phyloP scores from a whole-genome alignment of 2,888 invertebrate species.

The Dynastes tityus region DNA sequence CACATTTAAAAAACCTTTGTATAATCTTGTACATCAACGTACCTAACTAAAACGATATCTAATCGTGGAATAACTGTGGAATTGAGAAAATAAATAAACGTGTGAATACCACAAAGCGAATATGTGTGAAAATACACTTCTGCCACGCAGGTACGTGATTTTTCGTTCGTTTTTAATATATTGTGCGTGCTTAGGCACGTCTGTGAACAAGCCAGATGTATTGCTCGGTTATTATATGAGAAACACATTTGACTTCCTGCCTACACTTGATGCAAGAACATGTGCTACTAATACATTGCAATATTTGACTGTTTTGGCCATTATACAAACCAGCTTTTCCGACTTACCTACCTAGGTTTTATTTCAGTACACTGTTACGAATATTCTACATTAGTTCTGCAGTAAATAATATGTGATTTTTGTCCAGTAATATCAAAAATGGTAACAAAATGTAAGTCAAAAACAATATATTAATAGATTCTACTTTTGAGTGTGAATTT shows the following conservation, averaged over 20 bases:
- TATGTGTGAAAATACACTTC: conserved; percentile 36
- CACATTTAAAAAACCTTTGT: background rate
- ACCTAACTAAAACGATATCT: conserved; percentile 9
- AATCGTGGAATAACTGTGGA: conserved; percentile 21
- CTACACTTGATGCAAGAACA: conserved; percentile 56
- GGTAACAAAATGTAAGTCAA: too few species aligned
- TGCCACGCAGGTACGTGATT: conserved; percentile 33
- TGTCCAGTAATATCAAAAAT: too few species aligned
- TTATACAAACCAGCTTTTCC: conserved; percentile 51
- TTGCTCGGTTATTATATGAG: conserved; percentile 61
- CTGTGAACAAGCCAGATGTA: conserved; percentile 49
- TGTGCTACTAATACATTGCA: conserved; percentile 61
- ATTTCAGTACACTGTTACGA: conserved; percentile 50
- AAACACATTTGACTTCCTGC: conserved; percentile 68
- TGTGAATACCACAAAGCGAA: conserved; percentile 12
- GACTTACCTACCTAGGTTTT: conserved; percentile 47
- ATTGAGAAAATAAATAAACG: conserved; percentile 18
- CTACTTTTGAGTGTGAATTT: too few species aligned
- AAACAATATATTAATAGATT: too few species aligned
- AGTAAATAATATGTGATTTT: too few species aligned
- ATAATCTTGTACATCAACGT: conserved; percentile 13
- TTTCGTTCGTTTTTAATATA: conserved; percentile 42
- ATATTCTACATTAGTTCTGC: background rate
- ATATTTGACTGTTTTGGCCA: conserved; percentile 56
- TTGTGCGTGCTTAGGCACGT: conserved; percentile 33